phyloP scores from a whole-genome alignment of 2,888 invertebrate genomes.

The Choreutis nemorana region DNA sequence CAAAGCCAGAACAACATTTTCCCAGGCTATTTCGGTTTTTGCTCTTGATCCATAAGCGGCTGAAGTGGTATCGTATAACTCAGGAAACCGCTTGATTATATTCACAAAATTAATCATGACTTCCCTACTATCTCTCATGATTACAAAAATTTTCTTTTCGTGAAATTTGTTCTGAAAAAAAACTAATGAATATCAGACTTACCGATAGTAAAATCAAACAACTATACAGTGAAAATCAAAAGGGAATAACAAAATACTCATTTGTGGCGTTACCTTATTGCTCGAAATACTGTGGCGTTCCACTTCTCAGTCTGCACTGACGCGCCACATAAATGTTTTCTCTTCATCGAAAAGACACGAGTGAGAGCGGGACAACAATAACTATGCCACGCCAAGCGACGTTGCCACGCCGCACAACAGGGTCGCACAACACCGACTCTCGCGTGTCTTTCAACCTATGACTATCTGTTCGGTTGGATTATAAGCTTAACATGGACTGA shows the following conservation, averaged over 20 bases:
- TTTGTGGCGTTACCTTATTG: no score
- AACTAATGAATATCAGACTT: no score
- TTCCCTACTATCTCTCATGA: conserved; percentile 47
- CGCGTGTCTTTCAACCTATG: no score
- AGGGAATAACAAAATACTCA: no score
- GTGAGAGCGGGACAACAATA: conserved; percentile 15
- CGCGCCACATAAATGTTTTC: conserved; percentile 25
- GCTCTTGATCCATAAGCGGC: conserved; percentile 39
- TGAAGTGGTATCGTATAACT: conserved; percentile 47
- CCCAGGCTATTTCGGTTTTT: conserved; percentile 20
- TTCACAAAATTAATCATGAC: conserved; percentile 52
- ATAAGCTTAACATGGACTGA: no score
- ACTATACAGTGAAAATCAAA: no score
- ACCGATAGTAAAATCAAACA: no score
- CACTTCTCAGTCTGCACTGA: conserved; percentile 24
- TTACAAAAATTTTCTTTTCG: no score
- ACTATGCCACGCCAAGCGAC: conserved; percentile 21
- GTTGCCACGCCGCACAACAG: conserved; percentile 19
- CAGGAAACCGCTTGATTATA: conserved; percentile 48
- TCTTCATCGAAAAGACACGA: conserved; percentile 3
- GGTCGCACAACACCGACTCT: conserved; percentile 1
- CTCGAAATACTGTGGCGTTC: conserved; percentile 23
- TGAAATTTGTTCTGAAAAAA: no score
- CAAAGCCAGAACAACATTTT: conserved; percentile 16
- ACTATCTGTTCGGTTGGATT: no score